Evolutionary conservation across 37 sponge, comb jelly and placozoan genomes (phyloP).

Genomic region (Geodia barretti): DNA sequence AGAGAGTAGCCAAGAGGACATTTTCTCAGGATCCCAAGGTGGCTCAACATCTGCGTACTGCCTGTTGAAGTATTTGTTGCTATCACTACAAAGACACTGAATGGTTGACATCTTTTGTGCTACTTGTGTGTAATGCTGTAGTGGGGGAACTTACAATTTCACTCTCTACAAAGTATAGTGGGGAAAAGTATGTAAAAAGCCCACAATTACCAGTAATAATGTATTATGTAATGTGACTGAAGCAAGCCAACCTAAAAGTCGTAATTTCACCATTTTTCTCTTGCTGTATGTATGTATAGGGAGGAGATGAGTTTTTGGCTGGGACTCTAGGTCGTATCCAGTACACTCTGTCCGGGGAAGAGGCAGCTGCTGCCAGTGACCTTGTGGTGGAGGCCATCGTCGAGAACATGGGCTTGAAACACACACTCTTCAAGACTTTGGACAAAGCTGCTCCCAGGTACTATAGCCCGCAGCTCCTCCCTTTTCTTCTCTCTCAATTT

Average conservation of each 20-base stretch:
- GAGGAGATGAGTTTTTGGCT: constrained; percentile 49
- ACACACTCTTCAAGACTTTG: constrained; percentile 76
- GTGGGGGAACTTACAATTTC: no score
- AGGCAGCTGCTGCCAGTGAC: constrained; percentile 46
- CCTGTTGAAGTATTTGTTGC: background rate
- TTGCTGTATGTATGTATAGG: no score
- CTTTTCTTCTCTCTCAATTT: background rate
- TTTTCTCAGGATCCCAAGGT: constrained; percentile 77
- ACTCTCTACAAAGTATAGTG: no score
- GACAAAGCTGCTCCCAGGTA: constrained; percentile 80
- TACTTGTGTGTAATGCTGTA: no score
- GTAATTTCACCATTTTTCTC: no score
- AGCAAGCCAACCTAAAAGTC: no score
- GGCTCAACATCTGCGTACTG: background rate
- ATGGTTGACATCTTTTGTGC: background rate
- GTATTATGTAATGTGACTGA: no score
- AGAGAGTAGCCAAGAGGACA: constrained; percentile 87
- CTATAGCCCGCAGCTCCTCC: background rate
- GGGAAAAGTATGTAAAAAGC: no score
- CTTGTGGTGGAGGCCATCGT: constrained; percentile 95
- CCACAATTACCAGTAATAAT: no score
- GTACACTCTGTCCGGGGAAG: constrained; percentile 16
- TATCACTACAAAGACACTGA: background rate
- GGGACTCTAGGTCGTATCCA: constrained; percentile 41
- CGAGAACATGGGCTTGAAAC: constrained; percentile 86